Evolutionary conservation across 2,797 vertebrate genomes (phyloP).

Genomic region (Falco columbarius): DNA sequence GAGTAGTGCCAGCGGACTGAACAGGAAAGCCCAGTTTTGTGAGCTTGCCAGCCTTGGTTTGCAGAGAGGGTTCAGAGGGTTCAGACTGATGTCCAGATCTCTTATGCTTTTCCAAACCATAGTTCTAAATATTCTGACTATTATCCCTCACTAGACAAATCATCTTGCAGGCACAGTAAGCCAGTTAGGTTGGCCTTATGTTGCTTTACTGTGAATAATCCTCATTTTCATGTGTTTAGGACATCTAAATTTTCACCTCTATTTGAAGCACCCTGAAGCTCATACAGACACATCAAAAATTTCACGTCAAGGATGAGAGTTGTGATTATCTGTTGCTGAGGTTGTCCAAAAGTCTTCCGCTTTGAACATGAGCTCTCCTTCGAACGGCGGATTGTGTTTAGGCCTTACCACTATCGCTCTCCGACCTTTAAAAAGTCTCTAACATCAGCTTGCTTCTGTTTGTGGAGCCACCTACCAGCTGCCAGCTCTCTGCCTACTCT

Average conservation of each 20-base stretch:
- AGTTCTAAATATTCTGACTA: not conserved
- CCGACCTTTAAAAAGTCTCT: not conserved
- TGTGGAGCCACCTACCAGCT: not conserved
- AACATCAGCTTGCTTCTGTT: not conserved
- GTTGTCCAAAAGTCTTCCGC: not conserved
- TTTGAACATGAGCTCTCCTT: not conserved
- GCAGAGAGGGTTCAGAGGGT: not conserved
- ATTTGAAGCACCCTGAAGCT: not conserved
- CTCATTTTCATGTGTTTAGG: not conserved
- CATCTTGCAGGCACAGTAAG: not conserved
- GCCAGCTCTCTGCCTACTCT: not conserved
- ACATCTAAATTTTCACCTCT: not conserved
- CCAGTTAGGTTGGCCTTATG: not conserved
- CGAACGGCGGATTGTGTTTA: not conserved
- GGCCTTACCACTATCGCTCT: not conserved
- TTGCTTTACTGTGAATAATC: not conserved
- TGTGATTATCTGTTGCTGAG: not conserved
- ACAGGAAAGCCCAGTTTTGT: not conserved
- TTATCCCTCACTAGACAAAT: not conserved
- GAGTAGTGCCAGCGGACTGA: not conserved
- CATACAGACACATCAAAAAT: not conserved
- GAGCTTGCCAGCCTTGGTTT: conserved; percentile 7
- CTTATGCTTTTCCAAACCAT: not conserved
- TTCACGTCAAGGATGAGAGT: not conserved
- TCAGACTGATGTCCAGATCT: not conserved